Conservation (phyloP, 2,113 vertebrate species). For the Rhinopomastus cyanomelas region DNA sequence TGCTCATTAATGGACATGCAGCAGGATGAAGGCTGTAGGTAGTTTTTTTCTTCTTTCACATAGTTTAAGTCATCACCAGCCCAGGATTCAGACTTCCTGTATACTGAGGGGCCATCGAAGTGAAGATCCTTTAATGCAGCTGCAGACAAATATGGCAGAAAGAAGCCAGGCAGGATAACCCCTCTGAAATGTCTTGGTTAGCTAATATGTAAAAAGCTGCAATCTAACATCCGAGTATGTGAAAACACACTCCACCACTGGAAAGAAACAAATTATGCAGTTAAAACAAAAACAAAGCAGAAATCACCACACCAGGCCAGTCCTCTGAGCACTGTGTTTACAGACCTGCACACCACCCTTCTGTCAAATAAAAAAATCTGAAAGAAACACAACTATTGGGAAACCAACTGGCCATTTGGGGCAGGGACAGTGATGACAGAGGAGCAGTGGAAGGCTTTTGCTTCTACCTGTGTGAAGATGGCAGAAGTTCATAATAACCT, state of each 20-base stretch:
- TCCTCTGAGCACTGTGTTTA: neutral
- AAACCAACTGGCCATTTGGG: neutral
- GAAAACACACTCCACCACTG: neutral
- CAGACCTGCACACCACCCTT: neutral
- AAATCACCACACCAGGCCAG: neutral
- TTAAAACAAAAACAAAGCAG: neutral
- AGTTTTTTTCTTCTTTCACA: slow-evolving; percentile 13
- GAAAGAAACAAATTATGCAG: neutral
- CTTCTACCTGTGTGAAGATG: neutral
- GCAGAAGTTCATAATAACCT: neutral
- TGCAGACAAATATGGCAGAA: neutral
- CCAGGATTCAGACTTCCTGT: slow-evolving; percentile 16
- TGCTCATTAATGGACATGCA: slow-evolving; percentile 55
- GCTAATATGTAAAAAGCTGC: neutral
- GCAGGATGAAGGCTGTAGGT: neutral
- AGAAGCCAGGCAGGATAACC: neutral
- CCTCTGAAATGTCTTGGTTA: neutral
- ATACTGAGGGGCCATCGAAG: neutral
- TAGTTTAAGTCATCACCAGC: slow-evolving; percentile 9
- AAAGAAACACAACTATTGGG: neutral
- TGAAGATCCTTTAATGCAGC: neutral
- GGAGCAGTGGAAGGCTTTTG: neutral
- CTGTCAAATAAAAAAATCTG: neutral
- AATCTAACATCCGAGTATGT: neutral
- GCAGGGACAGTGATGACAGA: neutral